These are phyloP conservation scores for Elephas maximus DNA, from an alignment of 2,113 vertebrate genomes.

Conservation along the genomic window DNA sequence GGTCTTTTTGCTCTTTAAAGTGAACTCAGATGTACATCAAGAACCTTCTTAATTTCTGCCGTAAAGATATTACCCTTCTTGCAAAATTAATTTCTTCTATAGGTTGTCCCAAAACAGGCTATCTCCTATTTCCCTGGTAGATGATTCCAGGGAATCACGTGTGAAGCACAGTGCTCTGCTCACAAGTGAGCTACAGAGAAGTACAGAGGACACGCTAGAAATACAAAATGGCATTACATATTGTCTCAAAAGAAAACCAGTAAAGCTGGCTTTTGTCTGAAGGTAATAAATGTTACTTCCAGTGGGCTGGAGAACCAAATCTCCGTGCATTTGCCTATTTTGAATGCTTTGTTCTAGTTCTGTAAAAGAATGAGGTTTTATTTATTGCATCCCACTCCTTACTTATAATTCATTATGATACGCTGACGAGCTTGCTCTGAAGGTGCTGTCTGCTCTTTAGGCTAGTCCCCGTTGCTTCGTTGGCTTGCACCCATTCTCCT, in stretches of 20 bases:
- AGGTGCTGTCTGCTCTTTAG: background rate
- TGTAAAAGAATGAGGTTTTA: constrained; percentile 31
- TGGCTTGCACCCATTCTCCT: background rate
- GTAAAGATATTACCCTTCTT: background rate
- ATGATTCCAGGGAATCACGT: background rate
- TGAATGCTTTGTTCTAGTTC: constrained; percentile 13
- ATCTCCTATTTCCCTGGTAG: background rate
- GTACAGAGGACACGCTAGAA: background rate
- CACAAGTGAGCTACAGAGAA: background rate
- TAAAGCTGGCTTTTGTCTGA: background rate
- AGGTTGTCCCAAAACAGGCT: background rate
- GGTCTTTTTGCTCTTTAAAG: constrained; percentile 40
- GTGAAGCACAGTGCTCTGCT: accelerated
- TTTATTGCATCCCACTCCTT: background rate
- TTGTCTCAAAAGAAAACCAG: background rate
- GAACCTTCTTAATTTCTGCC: constrained; percentile 46
- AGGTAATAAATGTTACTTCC: background rate
- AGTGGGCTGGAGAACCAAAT: background rate
- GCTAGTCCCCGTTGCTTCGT: background rate
- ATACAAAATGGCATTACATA: background rate
- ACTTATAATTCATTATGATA: background rate
- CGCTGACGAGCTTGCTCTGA: background rate
- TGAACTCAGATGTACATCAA: constrained; percentile 50
- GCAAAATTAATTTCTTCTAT: background rate
- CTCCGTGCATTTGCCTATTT: background rate